Evolutionary conservation across 2,888 invertebrate species (phyloP), one percentile per base, ranked within the genome.

Genomic region (Hoplodrina ambigua): DNA sequence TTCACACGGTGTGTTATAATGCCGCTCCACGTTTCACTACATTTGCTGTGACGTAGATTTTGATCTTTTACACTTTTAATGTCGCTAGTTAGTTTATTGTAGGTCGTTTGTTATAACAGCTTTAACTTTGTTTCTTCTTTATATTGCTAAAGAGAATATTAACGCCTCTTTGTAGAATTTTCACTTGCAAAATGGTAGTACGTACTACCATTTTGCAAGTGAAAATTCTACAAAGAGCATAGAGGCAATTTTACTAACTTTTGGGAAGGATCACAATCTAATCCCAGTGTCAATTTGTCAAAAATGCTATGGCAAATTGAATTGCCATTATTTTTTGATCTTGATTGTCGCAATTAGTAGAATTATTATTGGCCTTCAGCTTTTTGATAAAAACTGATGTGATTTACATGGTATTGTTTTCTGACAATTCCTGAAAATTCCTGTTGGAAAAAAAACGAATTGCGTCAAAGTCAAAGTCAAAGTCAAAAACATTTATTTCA

Each of bases 1-100:
- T 92, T 91, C 91, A 91, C 90, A 91, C 91, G 91, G 85, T 81
- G 87, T 87, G 89, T 92, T 91, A 91, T 88, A 86, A 86, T 85
- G 82, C 86, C 85, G 84, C 78, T 74, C 82, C 86, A 87, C 85
- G 91, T 92, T 90, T 90, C 88, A 89, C 86, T 84, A 87, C 87
- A 91, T 92, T 91, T 88, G 89, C 84, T 87, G 83, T 87, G 84
- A 72, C 75, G 84, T 80, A 86, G 89, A 89, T 91, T 89, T 84
- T 83, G 85, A 89, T 90, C 89, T 89, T 72, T 74, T 84, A 84
- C 80, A 85, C 83, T 69, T 78, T 84, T 74, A 77, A 75, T 69
- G 76, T 56, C 49, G 73, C 73, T 84, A 82, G 84, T 76, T 80
- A 72, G 80, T 77, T 85, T 54, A 37, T 65, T 65, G 50, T 55